phyloP scores from a whole-genome alignment of 2,888 invertebrate genomes.

The Steromphala cineraria region DNA sequence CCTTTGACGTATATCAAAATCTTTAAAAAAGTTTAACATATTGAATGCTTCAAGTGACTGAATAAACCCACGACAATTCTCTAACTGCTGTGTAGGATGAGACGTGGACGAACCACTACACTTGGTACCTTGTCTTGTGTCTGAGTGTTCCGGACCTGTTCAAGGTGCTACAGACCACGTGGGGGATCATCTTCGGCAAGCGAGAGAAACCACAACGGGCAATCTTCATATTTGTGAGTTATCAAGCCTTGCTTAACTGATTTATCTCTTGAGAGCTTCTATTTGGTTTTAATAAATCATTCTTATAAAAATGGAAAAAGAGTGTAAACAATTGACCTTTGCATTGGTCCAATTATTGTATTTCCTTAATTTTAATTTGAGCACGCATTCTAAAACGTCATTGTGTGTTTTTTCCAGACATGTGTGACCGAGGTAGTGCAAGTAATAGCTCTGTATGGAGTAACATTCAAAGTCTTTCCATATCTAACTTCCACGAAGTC shows the following conservation, averaged over 20 bases:
- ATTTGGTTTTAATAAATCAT: too few relatives aligned
- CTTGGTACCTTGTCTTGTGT: slow-evolving; percentile 25
- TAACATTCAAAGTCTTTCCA: slow-evolving; percentile 10
- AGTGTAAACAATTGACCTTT: too few relatives aligned
- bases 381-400: too few relatives aligned
- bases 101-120: background rate
- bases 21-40: too few relatives aligned
- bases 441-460: slow-evolving; percentile 1
- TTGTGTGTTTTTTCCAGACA: background rate
- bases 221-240: background rate
- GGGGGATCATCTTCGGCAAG: background rate
- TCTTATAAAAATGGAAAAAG: too few relatives aligned
- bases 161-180: background rate
- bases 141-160: slow-evolving; percentile 32
- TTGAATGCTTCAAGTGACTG: too few relatives aligned
- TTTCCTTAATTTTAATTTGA: too few relatives aligned
- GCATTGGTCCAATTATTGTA: too few relatives aligned
- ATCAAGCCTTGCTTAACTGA: too few relatives aligned
- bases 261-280: too few relatives aligned
- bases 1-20: too few relatives aligned
- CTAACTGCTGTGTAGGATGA: background rate
- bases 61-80: too few relatives aligned
- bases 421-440: slow-evolving; percentile 8
- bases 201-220: background rate
- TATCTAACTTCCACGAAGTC: background rate